Base-by-base conservation (phyloP, 2,888 invertebrate species). In the Oscheius sp. region DNA sequence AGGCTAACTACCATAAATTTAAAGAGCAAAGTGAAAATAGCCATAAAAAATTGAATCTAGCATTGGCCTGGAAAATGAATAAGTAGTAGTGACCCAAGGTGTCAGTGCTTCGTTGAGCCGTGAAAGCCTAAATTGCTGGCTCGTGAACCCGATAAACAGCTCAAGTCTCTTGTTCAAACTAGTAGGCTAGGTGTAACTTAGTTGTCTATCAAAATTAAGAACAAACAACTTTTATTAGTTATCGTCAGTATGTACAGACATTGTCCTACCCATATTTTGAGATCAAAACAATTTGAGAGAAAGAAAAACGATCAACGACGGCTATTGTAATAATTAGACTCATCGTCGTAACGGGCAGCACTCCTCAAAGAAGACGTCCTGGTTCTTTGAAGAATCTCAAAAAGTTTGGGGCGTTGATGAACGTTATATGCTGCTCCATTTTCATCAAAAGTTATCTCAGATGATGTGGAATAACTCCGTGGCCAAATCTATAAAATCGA, bases 351-450 rank as follows among this genome's bases (percentile, higher is more conserved):
- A 10, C 27, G 15, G 3, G 33, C n/a, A 34, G 17, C 17, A 42
- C 53, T 65, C 17, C 55, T 34, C 23, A 65, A 20, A 8, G 65
- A 65, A 53, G 65, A 12, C 1, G 52, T 27, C 15, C 53, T 17
- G 5, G 48, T 33, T 27, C 39, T 70, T 42, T 70, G 68, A 15
- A 74, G 64, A 46, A 74, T 74, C 23, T 68, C 58, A 31, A 50
- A 46, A 15, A 74, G 66, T 27, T 53, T 63, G n/a, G 74, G 74
- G 10, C 74, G 45, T 23, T 46, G 50, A 37, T 68, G 48, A 0
- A 80, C 67, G 37, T 76, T 76, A 53, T 68, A 80, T 1, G 79
- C 78, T 8, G 74, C 78, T 34, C 80, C 80, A 65, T 80, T 80
- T 58, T 80, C 80, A 55, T 80, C 80, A 46, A 80, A 79, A 63